phyloP scores from a whole-genome alignment of 2,888 invertebrate genomes.

The Scrobipalpa costella region DNA sequence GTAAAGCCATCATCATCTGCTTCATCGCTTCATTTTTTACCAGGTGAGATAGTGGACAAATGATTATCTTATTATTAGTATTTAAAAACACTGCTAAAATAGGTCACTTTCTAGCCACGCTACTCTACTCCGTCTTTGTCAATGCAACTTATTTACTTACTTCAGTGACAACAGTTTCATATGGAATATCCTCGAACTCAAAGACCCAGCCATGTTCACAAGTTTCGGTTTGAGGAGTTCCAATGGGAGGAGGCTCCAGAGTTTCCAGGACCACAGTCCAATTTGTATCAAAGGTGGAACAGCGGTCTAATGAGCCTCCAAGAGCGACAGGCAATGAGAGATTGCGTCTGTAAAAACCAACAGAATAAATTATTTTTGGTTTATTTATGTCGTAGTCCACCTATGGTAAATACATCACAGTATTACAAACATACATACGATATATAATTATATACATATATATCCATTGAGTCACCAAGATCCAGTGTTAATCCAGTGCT shows the following conservation, averaged over 20 bases:
- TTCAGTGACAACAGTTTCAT: slow-evolving; percentile 69
- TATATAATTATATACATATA: no score
- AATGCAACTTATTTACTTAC: slow-evolving; percentile 44
- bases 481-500: no score
- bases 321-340: slow-evolving; percentile 56
- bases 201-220: slow-evolving; percentile 72
- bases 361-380: not conserved
- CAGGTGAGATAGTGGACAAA: no score
- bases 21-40: no score
- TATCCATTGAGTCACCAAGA: no score
- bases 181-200: slow-evolving; percentile 66
- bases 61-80: no score
- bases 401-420: not conserved
- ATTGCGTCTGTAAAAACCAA: slow-evolving; percentile 58
- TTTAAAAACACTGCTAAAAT: no score
- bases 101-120: no score
- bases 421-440: no score
- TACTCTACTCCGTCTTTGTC: no score
- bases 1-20: no score
- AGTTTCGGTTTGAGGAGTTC: slow-evolving; percentile 49
- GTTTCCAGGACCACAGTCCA: slow-evolving; percentile 66
- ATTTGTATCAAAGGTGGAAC: slow-evolving; percentile 61
- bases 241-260: slow-evolving; percentile 52
- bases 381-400: no score
- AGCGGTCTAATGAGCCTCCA: slow-evolving; percentile 56